phyloP scores from a whole-genome alignment of 2,797 vertebrate genomes.

The Rhynchonycteris naso region DNA sequence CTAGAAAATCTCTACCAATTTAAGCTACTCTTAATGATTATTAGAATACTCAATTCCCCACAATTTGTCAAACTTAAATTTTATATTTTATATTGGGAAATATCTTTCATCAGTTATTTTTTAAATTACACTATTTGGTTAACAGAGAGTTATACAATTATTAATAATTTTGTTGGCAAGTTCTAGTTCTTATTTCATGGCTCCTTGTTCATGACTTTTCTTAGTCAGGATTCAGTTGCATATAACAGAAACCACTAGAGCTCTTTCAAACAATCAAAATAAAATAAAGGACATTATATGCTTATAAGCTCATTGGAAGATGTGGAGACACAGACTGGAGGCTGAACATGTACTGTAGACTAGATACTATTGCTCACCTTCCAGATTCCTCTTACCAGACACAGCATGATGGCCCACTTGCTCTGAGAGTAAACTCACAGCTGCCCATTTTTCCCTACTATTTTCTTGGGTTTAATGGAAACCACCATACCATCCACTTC shows the following conservation, averaged over 20 bases:
- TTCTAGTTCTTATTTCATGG: not conserved
- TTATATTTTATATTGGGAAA: not conserved
- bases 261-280: not conserved
- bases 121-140: not conserved
- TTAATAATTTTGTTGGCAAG: not conserved
- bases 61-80: not conserved
- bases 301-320: not conserved
- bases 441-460: not conserved
- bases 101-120: not conserved
- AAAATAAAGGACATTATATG: not conserved
- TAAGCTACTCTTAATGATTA: not conserved
- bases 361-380: not conserved
- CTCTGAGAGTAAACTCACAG: not conserved
- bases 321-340: not conserved
- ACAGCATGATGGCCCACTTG: not conserved
- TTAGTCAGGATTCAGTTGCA: not conserved
- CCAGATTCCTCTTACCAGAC: not conserved
- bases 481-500: rapidly evolving
- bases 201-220: not conserved
- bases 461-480: not conserved
- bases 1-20: not conserved
- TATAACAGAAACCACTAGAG: not conserved
- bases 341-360: not conserved
- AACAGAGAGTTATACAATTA: not conserved
- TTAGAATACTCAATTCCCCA: not conserved